phyloP scores from a whole-genome alignment of 2,888 invertebrate species.

The Zele albiditarsus region DNA sequence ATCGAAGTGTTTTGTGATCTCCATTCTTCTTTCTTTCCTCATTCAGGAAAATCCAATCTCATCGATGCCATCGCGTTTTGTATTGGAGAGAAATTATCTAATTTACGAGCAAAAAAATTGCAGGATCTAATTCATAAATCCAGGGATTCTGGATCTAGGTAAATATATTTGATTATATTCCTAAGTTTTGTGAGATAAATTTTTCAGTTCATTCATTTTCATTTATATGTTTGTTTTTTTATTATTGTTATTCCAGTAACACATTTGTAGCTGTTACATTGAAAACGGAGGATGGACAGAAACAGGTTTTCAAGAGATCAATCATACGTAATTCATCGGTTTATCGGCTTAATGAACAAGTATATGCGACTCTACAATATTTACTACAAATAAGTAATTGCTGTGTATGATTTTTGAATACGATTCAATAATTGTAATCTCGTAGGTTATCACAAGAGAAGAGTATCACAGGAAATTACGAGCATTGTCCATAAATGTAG shows the following conservation, averaged over 20 bases:
- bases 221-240: neutral
- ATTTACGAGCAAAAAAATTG: neutral
- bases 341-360: neutral
- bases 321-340: neutral
- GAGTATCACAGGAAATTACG: neutral
- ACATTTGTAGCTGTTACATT: neutral
- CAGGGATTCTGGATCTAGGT: neutral
- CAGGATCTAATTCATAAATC: neutral
- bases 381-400: neutral
- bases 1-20: no score
- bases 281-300: neutral
- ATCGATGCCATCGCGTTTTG: slow-evolving; percentile 13
- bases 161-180: neutral
- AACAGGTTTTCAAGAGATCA: neutral
- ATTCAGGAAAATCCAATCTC: neutral
- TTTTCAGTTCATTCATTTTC: neutral
- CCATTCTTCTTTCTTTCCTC: neutral
- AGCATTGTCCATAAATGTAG: neutral
- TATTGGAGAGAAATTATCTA: neutral
- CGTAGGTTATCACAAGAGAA: neutral
- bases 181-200: neutral
- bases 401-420: neutral
- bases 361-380: neutral
- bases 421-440: neutral
- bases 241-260: neutral